phyloP scores from a whole-genome alignment of 92 coral and sea anemone species.

The Phymanthus crucifer region DNA sequence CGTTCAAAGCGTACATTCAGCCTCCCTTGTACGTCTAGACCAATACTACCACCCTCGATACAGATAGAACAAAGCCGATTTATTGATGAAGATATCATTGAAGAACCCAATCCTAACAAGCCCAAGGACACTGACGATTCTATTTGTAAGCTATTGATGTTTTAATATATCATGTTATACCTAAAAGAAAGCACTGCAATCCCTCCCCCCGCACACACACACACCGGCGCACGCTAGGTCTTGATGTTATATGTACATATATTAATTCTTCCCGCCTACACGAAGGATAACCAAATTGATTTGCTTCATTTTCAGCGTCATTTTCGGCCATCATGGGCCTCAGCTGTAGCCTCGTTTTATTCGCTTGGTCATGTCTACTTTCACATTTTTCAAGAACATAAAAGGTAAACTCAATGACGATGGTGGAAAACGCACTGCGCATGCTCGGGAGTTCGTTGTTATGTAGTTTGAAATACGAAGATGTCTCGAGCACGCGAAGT shows the following conservation, averaged over 20 bases:
- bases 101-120: constrained; percentile 11
- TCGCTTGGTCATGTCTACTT: constrained; percentile 41
- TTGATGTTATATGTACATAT: no score
- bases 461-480: no score
- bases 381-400: constrained; percentile 33
- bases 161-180: no score
- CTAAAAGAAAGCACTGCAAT: no score
- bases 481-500: no score
- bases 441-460: no score
- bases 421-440: no score
- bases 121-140: constrained; percentile 16
- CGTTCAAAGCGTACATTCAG: constrained; percentile 46
- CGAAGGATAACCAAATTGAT: not conserved
- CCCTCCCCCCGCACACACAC: no score
- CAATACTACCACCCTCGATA: constrained; percentile 30
- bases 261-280: no score
- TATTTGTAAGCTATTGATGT: constrained; percentile 25
- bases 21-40: constrained; percentile 38
- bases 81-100: constrained; percentile 33
- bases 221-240: no score
- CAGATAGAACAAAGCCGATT: constrained; percentile 42
- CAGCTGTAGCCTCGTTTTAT: constrained; percentile 33
- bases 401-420: not conserved
- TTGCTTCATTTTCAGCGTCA: constrained; percentile 16
- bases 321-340: constrained; percentile 32